phyloP scores from a whole-genome alignment of 2,113 vertebrate genomes.

The Eolophus roseicapilla region DNA sequence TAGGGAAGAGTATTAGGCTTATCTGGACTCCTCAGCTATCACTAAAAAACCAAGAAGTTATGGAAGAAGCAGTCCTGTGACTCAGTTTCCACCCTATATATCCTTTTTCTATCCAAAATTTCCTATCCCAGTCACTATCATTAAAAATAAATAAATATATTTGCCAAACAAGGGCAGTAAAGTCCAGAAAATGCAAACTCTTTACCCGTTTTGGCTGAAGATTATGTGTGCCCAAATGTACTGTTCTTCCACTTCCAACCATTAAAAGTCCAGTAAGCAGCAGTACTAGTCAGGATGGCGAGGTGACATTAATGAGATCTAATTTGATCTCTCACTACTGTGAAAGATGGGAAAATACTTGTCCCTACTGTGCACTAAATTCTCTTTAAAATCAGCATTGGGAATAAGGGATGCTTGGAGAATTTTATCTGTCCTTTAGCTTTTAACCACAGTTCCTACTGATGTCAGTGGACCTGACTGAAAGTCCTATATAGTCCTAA shows the following conservation, averaged over 20 bases:
- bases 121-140: rapidly evolving
- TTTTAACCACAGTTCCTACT: constrained; percentile 23
- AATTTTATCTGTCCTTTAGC: background rate
- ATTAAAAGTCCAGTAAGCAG: background rate
- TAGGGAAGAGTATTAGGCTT: background rate
- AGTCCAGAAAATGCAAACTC: background rate
- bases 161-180: background rate
- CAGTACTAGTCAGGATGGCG: background rate
- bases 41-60: background rate
- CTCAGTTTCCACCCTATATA: background rate
- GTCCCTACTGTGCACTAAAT: constrained; percentile 6
- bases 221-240: background rate
- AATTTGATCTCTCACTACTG: constrained; percentile 5
- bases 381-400: constrained; percentile 5
- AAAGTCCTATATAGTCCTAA: background rate
- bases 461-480: background rate
- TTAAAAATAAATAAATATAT: background rate
- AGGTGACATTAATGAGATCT: background rate
- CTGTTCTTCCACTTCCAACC: background rate
- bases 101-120: background rate
- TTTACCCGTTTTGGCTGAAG: background rate
- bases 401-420: background rate
- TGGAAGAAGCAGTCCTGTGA: background rate
- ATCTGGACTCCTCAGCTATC: background rate
- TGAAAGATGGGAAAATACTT: background rate